phyloP scores from a whole-genome alignment of 2,797 vertebrate genomes.

The Eulemur mongoz region DNA sequence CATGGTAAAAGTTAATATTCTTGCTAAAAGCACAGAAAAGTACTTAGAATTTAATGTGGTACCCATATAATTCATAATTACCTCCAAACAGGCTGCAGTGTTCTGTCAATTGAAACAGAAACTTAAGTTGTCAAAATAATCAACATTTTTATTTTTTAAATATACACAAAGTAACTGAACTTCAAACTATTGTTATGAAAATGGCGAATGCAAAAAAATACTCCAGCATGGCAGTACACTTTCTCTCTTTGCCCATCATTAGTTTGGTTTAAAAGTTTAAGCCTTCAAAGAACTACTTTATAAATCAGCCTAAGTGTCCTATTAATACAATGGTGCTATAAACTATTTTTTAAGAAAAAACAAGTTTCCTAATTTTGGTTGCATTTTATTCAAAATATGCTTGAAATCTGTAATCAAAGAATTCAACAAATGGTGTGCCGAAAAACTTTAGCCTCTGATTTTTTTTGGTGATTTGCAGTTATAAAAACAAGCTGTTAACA shows the following conservation, averaged over 20 bases:
- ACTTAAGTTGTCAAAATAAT: background rate
- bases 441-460: background rate
- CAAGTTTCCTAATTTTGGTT: background rate
- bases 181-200: background rate
- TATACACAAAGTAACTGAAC: background rate
- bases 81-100: background rate
- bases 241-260: background rate
- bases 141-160: background rate
- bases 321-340: background rate
- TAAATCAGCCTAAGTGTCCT: background rate
- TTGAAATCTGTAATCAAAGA: background rate
- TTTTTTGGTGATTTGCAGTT: background rate
- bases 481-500: background rate
- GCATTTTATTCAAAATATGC: background rate
- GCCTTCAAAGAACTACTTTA: background rate
- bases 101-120: background rate
- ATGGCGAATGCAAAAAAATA: background rate
- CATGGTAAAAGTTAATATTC: background rate
- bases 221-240: background rate
- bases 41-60: background rate
- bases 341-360: background rate
- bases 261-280: background rate
- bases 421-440: background rate
- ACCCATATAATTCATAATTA: background rate
- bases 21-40: background rate